A percentile compares a stretch with the other conserved stretches of the same genome.
These are phyloP conservation scores for Halocynthia roretzi DNA, from an alignment of 23 tunicate species.

Conservation along the genomic window DNA sequence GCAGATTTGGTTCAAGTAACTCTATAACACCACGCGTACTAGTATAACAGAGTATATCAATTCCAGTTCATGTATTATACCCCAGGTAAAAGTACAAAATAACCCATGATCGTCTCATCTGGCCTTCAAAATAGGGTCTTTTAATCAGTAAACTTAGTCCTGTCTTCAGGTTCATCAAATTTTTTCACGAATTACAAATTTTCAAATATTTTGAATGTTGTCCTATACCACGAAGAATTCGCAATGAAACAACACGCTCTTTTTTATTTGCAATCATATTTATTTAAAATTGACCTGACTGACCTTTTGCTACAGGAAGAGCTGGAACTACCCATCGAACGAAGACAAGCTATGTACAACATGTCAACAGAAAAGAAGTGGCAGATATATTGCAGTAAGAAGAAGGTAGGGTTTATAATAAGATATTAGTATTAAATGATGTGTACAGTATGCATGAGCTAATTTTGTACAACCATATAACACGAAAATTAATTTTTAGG, in stretches of 20 bases:
- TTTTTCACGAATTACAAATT: not conserved
- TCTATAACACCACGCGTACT: too few relatives aligned
- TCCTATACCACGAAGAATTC: not conserved
- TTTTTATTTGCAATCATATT: not conserved
- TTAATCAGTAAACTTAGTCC: too few relatives aligned
- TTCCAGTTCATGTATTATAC: too few relatives aligned
- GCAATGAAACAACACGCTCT: not conserved
- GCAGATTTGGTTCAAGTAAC: too few relatives aligned
- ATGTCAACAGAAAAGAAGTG: conserved; percentile 87
- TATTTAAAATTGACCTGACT: too few relatives aligned
- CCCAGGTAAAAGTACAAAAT: too few relatives aligned
- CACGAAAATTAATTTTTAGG: conserved; percentile 24
- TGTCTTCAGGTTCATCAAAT: not conserved
- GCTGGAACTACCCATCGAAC: conserved; percentile 78
- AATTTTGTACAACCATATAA: not conserved
- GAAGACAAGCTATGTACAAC: conserved; percentile 65
- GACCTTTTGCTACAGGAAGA: conserved; percentile 48
- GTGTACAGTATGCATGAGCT: not conserved
- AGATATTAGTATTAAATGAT: too few relatives aligned
- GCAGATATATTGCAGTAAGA: conserved; percentile 81
- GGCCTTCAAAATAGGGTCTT: too few relatives aligned
- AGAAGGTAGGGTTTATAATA: conserved; percentile 30
- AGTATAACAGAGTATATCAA: too few relatives aligned
- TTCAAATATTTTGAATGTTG: not conserved
- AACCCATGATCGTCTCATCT: too few relatives aligned